Percentiles rank a stretch among this genome's conserved stretches.
phyloP scores from a whole-genome alignment of 2,888 invertebrate species.

The Acanthoscelides obtectus region DNA sequence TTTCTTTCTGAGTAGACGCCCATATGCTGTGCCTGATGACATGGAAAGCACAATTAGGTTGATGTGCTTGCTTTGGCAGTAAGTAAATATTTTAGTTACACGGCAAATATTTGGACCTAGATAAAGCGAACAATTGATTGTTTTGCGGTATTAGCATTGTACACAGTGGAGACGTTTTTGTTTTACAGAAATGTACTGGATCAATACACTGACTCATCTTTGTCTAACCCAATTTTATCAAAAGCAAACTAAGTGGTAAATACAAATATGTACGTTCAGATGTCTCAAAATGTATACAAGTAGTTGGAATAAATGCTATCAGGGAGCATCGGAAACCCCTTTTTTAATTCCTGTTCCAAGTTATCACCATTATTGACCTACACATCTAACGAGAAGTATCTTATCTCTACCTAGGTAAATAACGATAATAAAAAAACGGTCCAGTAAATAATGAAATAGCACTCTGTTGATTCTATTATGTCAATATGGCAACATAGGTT shows the following conservation, averaged over 20 bases:
- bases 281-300: too few relatives aligned
- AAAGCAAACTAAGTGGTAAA: background rate
- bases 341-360: too few relatives aligned
- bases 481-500: too few relatives aligned
- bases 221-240: background rate
- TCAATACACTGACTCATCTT: background rate
- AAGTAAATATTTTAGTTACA: background rate
- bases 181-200: background rate
- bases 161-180: background rate
- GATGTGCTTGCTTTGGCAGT: background rate
- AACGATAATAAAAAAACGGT: too few relatives aligned
- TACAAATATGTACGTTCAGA: too few relatives aligned
- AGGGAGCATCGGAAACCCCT: too few relatives aligned
- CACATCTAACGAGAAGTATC: too few relatives aligned
- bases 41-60: background rate
- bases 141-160: background rate
- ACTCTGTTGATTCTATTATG: too few relatives aligned
- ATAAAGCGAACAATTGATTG: background rate
- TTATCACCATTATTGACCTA: too few relatives aligned
- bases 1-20: background rate
- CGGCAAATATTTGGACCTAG: background rate
- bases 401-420: too few relatives aligned
- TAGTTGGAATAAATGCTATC: too few relatives aligned
- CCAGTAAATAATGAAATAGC: too few relatives aligned
- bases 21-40: background rate